These are phyloP conservation scores for Omphaloscelis lunosa DNA, from an alignment of 2,888 invertebrate genomes.

Conservation along the genomic window DNA sequence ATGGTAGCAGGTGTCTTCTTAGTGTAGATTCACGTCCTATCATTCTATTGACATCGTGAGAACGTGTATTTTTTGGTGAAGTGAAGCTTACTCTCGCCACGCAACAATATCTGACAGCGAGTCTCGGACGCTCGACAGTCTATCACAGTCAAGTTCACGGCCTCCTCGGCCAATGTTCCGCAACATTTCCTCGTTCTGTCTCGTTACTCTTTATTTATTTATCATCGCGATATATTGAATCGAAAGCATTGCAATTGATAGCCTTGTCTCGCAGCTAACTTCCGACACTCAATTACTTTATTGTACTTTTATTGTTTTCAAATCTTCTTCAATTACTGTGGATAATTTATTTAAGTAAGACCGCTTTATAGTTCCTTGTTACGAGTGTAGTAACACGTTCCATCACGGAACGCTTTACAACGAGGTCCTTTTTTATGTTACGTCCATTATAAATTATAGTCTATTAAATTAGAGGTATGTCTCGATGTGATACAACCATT, in stretches of 20 bases:
- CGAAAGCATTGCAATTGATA: slow-evolving; percentile 62
- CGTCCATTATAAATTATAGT: slow-evolving; percentile 65
- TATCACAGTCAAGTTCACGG: slow-evolving; percentile 87
- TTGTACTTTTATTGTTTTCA: slow-evolving; percentile 59
- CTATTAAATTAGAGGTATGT: slow-evolving; percentile 70
- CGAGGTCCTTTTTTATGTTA: slow-evolving; percentile 38
- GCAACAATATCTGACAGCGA: slow-evolving; percentile 56
- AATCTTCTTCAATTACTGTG: slow-evolving; percentile 45
- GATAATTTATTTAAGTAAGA: slow-evolving; percentile 23
- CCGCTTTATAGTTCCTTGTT: slow-evolving; percentile 44
- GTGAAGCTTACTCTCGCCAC: slow-evolving; percentile 21
- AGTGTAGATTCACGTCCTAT: slow-evolving; percentile 2
- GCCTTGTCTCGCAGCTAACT: slow-evolving; percentile 55
- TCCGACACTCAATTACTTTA: slow-evolving; percentile 58
- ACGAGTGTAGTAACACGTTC: slow-evolving; percentile 40
- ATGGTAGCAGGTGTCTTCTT: no score
- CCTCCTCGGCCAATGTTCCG: slow-evolving; percentile 73
- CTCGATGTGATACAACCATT: slow-evolving; percentile 75
- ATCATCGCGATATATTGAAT: slow-evolving; percentile 68
- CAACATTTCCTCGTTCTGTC: slow-evolving; percentile 77
- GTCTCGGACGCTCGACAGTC: slow-evolving; percentile 74
- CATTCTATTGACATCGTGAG: slow-evolving; percentile 9
- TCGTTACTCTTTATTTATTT: slow-evolving; percentile 71
- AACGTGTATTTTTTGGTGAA: slow-evolving; percentile 3
- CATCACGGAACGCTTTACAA: slow-evolving; percentile 31